Conservation (phyloP, 2,888 invertebrate species). For the Dendrolimus pini region DNA sequence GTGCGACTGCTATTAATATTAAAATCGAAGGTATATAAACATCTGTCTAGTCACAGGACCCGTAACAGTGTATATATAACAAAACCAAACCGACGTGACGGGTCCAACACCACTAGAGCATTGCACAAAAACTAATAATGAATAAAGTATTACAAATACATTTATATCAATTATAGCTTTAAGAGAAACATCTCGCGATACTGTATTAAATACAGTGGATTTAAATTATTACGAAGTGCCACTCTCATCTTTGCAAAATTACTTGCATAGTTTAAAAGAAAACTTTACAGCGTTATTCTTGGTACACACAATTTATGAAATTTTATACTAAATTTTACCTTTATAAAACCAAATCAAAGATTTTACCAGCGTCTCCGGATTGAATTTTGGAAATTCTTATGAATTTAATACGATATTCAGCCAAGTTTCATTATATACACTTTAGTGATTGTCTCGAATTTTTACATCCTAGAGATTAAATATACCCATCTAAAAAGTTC, state of each 20-base stretch:
- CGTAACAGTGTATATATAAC: constrained; percentile 41
- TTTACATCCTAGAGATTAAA: too few species aligned
- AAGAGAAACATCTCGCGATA: constrained; percentile 54
- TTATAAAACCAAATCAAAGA: too few species aligned
- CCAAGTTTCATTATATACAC: too few species aligned
- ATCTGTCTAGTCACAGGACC: constrained; percentile 55
- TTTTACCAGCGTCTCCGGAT: too few species aligned
- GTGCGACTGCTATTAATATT: neutral
- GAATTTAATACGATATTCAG: too few species aligned
- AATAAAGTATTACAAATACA: constrained; percentile 65
- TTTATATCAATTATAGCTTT: constrained; percentile 66
- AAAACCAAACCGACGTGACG: constrained; percentile 19
- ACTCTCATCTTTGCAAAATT: constrained; percentile 28
- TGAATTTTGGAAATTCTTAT: too few species aligned
- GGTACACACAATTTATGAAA: too few species aligned
- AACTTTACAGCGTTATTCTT: too few species aligned
- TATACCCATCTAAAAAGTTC: too few species aligned
- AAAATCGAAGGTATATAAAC: constrained; percentile 13
- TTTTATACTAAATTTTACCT: too few species aligned
- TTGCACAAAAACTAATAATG: constrained; percentile 45
- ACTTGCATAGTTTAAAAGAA: too few species aligned
- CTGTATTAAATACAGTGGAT: constrained; percentile 65
- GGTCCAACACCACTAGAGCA: constrained; percentile 31
- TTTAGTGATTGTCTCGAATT: too few species aligned
- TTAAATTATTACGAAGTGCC: constrained; percentile 46